Evolutionary conservation across 2,797 vertebrate genomes (phyloP).

Genomic region (Epinephelus coioides): DNA sequence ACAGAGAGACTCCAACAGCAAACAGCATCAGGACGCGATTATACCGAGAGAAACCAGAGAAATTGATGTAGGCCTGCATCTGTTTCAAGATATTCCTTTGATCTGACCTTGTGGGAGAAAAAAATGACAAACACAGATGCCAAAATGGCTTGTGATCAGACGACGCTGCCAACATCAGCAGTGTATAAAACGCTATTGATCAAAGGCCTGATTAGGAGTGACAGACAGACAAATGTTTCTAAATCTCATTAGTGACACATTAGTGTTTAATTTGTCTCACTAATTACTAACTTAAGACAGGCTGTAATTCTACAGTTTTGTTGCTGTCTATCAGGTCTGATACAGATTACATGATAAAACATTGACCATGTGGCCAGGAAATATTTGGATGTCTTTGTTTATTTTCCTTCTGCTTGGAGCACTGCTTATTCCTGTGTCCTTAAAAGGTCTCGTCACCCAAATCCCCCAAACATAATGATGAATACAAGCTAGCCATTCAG

Average conservation of each 20-base stretch:
- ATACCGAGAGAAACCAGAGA: slow-evolving; percentile 37
- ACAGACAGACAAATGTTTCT: slow-evolving; percentile 23
- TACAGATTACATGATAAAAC: background rate
- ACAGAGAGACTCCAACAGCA: slow-evolving; percentile 33
- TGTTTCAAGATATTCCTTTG: slow-evolving; percentile 53
- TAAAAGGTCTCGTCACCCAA: background rate
- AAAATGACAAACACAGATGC: slow-evolving; percentile 41
- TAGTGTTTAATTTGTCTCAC: background rate
- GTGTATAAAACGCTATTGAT: slow-evolving; percentile 20
- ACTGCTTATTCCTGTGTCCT: background rate
- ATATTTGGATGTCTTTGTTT: background rate
- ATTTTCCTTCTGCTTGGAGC: slow-evolving; percentile 13
- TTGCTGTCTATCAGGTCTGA: background rate
- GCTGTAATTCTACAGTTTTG: background rate
- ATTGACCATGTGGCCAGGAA: background rate
- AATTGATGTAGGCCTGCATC: slow-evolving; percentile 39
- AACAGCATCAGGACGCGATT: slow-evolving; percentile 62
- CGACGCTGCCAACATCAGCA: slow-evolving; percentile 13
- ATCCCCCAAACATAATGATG: background rate
- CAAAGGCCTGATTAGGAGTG: slow-evolving; percentile 12
- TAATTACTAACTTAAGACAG: background rate
- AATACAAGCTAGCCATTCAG: background rate
- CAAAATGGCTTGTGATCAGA: slow-evolving; percentile 5
- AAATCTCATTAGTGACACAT: slow-evolving; percentile 6
- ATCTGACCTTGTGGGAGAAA: slow-evolving; percentile 12